A percentile compares a stretch with the other conserved stretches of the same genome.
Evolutionary conservation across 2,797 vertebrate species (phyloP).

Genomic region (Alfaro cultratus): DNA sequence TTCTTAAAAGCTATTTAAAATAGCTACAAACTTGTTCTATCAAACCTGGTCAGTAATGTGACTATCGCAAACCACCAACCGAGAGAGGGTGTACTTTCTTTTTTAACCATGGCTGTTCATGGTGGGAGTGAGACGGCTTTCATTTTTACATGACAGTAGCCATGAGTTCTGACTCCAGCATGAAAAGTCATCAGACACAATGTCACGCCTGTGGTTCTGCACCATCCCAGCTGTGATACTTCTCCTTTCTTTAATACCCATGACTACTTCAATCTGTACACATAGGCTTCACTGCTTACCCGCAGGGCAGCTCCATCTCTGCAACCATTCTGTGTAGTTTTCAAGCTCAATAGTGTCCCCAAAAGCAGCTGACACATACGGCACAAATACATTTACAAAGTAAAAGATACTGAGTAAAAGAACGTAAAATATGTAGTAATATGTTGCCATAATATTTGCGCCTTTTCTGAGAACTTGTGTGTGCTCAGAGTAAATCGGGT

Average conservation of each 20-base stretch:
- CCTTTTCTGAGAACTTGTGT: not conserved
- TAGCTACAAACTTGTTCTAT: not conserved
- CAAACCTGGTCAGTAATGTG: not conserved
- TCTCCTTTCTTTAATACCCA: slow-evolving; percentile 40
- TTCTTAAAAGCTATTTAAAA: not conserved
- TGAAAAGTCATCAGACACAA: slow-evolving; percentile 38
- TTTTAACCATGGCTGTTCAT: not conserved
- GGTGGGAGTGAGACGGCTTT: slow-evolving; percentile 16
- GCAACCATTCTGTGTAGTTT: slow-evolving; percentile 18
- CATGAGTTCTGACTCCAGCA: slow-evolving; percentile 23
- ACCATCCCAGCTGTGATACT: slow-evolving; percentile 19
- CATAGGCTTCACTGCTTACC: slow-evolving; percentile 33
- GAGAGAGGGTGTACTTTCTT: not conserved
- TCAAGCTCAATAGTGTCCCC: slow-evolving; percentile 38
- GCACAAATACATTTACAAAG: not conserved
- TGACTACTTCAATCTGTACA: slow-evolving; percentile 41
- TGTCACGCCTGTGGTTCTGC: slow-evolving; percentile 47
- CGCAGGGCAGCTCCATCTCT: slow-evolving; percentile 21
- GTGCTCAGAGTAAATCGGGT: not conserved
- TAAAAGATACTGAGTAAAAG: not conserved
- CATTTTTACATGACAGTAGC: slow-evolving; percentile 30
- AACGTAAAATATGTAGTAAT: not conserved
- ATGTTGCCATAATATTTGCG: not conserved
- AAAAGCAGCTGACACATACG: slow-evolving; percentile 15
- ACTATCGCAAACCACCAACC: not conserved